Base-by-base conservation (phyloP, 35 echinoderm and acorn worm species). In the Ophiothrix spiculata region DNA sequence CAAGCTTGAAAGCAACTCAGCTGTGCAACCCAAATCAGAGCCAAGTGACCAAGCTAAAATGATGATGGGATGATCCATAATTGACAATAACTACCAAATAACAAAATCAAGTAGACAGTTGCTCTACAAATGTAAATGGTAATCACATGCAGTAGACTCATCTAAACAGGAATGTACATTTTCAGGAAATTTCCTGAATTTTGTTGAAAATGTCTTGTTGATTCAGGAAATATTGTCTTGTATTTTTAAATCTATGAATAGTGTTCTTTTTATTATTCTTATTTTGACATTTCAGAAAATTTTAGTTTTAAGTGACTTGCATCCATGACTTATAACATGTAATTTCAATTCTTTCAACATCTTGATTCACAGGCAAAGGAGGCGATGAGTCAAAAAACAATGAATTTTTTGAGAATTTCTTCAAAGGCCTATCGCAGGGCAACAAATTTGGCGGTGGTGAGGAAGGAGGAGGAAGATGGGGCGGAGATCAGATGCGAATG, bases 401-500 rank as follows among this genome's bases (percentile, higher is more conserved):
- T 78, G 87, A 92, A 21, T 89, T 87, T 78, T 33, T 63, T 19
- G 81, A 89, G 8, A 89, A 98, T 46, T 79, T 99, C 56, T 92
- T 86, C 88, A 91, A 90, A 38, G 85, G 76, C 37, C 88, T 97
- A 1, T 60, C 63, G 3, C 79, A 81, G 34, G 69, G 82, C 16
- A 39, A 75, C 31, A n/a, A 69, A 32, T 83, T 86, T 10, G 79
- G 63, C 16, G 80, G 80, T 38, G 87, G 87, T 25, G 92, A 84
- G 1, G 89, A 82, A 36, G 85, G 85, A 19, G 37, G 79, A 13
- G 92, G 92, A 35, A 42, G 94, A 13, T 85, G 91, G 75, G 91
- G 88, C 25, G 94, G 89, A 56, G 91, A 94, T 75, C 85, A 86
- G 74, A 87, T 91, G 39, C 91, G 91, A 46, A 54, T 98, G 29